These are phyloP conservation scores for Zonitis immaculata DNA, from an alignment of 2,888 invertebrate species.

Conservation along the genomic window DNA sequence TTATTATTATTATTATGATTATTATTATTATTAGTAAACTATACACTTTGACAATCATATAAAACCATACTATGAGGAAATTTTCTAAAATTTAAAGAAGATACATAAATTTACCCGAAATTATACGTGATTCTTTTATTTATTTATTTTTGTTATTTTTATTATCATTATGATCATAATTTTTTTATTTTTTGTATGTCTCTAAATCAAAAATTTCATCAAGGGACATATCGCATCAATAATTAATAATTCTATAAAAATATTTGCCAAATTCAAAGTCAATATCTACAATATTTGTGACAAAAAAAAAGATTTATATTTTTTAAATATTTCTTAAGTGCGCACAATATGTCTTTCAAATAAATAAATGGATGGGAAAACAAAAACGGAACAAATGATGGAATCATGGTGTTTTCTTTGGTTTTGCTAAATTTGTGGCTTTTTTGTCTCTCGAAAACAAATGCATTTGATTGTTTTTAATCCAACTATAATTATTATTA, in stretches of 20 bases:
- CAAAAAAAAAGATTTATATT: slow-evolving; percentile 47
- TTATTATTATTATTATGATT: too few species aligned
- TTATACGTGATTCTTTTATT: slow-evolving; percentile 33
- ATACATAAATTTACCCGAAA: slow-evolving; percentile 18
- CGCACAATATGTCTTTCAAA: slow-evolving; percentile 42
- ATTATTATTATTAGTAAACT: slow-evolving; percentile 20
- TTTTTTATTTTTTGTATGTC: too few species aligned
- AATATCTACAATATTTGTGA: slow-evolving; percentile 54
- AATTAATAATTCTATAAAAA: background rate
- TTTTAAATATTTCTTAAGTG: slow-evolving; percentile 42
- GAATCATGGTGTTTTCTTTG: too few species aligned
- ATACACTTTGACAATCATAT: slow-evolving; percentile 49
- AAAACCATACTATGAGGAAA: slow-evolving; percentile 11
- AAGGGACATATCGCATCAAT: slow-evolving; percentile 39
- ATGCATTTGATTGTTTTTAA: slow-evolving; percentile 35
- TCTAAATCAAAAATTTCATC: slow-evolving; percentile 29
- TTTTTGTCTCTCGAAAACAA: background rate
- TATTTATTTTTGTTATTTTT: too few species aligned
- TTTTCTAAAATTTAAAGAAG: background rate
- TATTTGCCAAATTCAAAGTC: slow-evolving; percentile 63
- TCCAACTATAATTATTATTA: slow-evolving; percentile 32
- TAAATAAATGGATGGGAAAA: background rate
- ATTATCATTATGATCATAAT: too few species aligned
- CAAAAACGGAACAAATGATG: background rate
- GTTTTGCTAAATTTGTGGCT: background rate